These are phyloP conservation scores for Pseudorectes ferrugineus DNA, from an alignment of 2,113 vertebrate species.

Conservation along the genomic window DNA sequence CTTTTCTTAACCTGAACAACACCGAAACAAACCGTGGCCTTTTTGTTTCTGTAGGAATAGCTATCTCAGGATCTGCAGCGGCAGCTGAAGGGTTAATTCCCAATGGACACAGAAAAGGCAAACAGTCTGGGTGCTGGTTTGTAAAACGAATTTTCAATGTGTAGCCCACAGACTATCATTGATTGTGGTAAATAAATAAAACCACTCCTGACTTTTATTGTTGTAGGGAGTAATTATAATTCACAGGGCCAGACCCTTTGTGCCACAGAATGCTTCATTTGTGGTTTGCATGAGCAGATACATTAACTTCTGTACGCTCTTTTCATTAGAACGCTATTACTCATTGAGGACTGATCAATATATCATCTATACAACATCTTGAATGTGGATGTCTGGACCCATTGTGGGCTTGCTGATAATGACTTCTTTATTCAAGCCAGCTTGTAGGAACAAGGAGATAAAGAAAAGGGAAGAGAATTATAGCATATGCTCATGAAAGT, in stretches of 20 bases:
- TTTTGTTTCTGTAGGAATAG: not conserved
- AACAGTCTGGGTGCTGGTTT: constrained; percentile 50
- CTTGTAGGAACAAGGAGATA: constrained; percentile 96
- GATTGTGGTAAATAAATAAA: constrained; percentile 81
- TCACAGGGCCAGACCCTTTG: constrained; percentile 80
- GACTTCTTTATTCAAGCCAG: constrained; percentile 89
- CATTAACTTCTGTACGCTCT: constrained; percentile 80
- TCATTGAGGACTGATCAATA: constrained; percentile 91
- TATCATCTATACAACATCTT: constrained; percentile 93
- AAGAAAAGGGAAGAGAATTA: constrained; percentile 87
- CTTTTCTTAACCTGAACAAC: not conserved
- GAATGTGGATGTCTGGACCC: constrained; percentile 89
- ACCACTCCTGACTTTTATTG: constrained; percentile 85
- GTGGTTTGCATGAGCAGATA: constrained; percentile 84
- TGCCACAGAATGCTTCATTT: constrained; percentile 82
- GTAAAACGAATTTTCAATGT: constrained; percentile 66
- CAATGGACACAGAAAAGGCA: constrained; percentile 9
- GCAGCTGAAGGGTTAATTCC: constrained; percentile 53
- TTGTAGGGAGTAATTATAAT: constrained; percentile 83
- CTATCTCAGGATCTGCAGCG: not conserved
- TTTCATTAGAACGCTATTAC: constrained; percentile 87
- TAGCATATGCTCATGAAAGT: constrained; percentile 81
- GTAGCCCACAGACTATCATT: constrained; percentile 65
- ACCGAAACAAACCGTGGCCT: not conserved
- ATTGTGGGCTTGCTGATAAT: constrained; percentile 91